A percentile compares a stretch with the other conserved stretches of the same genome.
These are phyloP conservation scores for Sporophila hypoxantha DNA, from an alignment of 2,113 vertebrate species.

Conservation along the genomic window DNA sequence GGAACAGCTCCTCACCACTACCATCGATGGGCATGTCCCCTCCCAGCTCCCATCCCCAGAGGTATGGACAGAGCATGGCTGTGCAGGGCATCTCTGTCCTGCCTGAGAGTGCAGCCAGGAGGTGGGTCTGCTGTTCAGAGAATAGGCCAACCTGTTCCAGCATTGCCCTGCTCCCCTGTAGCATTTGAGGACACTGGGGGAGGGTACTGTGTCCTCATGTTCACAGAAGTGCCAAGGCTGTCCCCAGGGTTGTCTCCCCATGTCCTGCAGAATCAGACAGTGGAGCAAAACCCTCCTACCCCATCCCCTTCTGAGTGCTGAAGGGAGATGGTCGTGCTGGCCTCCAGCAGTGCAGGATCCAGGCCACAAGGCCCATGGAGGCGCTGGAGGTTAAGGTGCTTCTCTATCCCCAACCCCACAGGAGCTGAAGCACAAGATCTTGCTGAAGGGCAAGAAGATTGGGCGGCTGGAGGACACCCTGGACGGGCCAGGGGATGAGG, in stretches of 20 bases:
- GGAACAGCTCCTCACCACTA: conserved; percentile 72
- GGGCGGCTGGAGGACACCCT: conserved; percentile 64
- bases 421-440: conserved; percentile 84
- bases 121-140: neutral
- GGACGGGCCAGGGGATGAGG: conserved; percentile 67
- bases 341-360: neutral
- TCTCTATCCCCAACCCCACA: conserved; percentile 16
- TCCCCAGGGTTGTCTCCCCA: neutral
- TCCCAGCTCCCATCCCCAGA: conserved; percentile 83
- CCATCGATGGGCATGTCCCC: conserved; percentile 66
- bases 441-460: conserved; percentile 91
- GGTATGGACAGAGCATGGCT: conserved; percentile 51
- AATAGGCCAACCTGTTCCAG: neutral
- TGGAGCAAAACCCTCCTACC: neutral
- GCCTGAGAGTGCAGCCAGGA: neutral
- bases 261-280: neutral
- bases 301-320: neutral
- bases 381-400: neutral
- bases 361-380: neutral
- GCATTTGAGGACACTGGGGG: no score
- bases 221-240: neutral
- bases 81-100: neutral
- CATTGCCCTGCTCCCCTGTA: neutral
- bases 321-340: neutral
- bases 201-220: neutral